Evolutionary conservation across 2,888 invertebrate species (phyloP), one percentile per base, ranked within the genome.

Genomic region (Pammene aurita): DNA sequence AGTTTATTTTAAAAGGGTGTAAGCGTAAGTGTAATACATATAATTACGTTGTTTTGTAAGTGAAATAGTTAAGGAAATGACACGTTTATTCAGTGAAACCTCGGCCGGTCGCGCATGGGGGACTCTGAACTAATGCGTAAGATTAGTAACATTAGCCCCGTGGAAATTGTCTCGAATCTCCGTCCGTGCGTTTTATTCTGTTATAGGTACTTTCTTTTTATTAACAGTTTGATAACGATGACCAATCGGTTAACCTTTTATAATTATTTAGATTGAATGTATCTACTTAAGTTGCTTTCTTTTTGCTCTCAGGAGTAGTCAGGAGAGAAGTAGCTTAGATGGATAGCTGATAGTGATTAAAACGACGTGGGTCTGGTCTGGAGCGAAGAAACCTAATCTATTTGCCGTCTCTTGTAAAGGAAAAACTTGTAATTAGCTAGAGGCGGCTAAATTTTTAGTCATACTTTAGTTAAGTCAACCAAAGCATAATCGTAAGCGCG

Each of bases 171-270:
- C 35, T 52, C 35, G 13, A 68, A 58, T 58, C 50, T 52, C 14
- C 6, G 61, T 46, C 62, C 56, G 34, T 62, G 67, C 57, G 41
- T 68, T 34, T 63, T 44, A 54, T 14, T 54, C 50, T 50, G 11
- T 46, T 57, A n/a, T n/a, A n/a, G n/a, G 7, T 13, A 35, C 63
- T 50, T 61, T 55, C 44, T 54, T 46, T 55, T 48, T 60, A 61
- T 60, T 46, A 44, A 58, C 60, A 44, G 71, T 67, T 71, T 71
- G 66, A 71, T 66, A 67, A 10, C 11, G 44, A 38, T 57, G 64
- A 68, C 67, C 71, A 71, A 72, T 38, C 10, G 18, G 38, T 38
- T 1, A 38, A 44, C 0, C 34, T 14, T 34, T n/a, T 46, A 46
- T 46, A 4, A 42, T 26, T 26, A 26, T 26, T 26, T 26, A 26